Base-by-base conservation (phyloP, 1,140 invertebrate genomes). In the Saxidomus purpurata region DNA sequence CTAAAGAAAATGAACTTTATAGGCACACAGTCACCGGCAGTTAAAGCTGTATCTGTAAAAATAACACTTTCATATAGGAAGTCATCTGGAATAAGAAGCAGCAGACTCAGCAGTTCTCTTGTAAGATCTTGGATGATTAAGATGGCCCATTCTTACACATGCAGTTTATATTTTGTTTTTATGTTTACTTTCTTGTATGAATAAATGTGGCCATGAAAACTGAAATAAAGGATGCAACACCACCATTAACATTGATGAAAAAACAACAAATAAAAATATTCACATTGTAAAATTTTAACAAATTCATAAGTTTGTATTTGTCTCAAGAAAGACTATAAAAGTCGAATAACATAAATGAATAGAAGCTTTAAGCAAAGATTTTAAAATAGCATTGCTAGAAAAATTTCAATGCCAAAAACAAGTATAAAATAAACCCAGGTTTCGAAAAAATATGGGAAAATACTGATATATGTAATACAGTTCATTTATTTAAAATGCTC, bases 401-500 rank as follows among this genome's bases (percentile, higher is more conserved):
- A 67, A 67, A 11, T 22, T 67, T 25, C 11, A n/a, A 67, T 11
- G 19, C 31, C 28, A 71, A 31, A 55, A 38, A 36, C 67, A 38
- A 22, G 67, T 71, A 71, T 22, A 71, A 71, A 71, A 43, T 43
- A 43, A 43, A 71, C 13, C 61, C 36, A 40, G 3, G 28, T 11
- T 67, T 67, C n/a, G n/a, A 71, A 71, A 71, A 6, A 71, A 19
- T 67, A 13, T 63, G 22, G 34, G 28, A 17, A 38, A 71, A 71
- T 71, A 71, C 67, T 71, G 67, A 71, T 71, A 71, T 38, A 36
- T 71, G 67, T 71, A 71, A 71, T 71, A 71, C 67, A 71, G 28
- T n/a, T 63, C 8, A 28, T 63, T 63, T 63, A 63, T 63, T 63
- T 71, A 38, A 71, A 40, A 71, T 71, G 67, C 67, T 71, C 67